These are phyloP conservation scores for Aegypius monachus DNA, from an alignment of 2,113 vertebrate species.

Conservation along the genomic window DNA sequence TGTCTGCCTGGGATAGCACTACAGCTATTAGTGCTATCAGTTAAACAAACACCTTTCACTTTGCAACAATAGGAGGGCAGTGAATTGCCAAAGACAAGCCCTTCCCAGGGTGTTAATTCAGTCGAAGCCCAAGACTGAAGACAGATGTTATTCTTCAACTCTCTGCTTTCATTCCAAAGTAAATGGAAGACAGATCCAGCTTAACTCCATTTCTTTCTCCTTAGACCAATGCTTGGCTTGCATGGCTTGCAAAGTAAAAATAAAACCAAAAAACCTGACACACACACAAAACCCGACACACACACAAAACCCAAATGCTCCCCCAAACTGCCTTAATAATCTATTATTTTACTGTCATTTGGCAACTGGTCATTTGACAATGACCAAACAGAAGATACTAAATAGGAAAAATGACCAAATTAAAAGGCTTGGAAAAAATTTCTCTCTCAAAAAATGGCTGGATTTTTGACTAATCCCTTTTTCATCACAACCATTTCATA, in stretches of 20 bases:
- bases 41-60: neutral
- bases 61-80: neutral
- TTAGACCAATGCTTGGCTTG: neutral
- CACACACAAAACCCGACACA: neutral
- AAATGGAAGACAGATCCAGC: neutral
- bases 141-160: neutral
- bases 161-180: neutral
- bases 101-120: neutral
- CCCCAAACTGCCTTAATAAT: neutral
- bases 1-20: neutral
- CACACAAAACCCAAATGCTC: fast-evolving
- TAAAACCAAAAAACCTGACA: neutral
- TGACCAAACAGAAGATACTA: neutral
- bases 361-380: neutral
- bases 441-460: neutral
- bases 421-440: neutral
- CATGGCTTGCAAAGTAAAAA: neutral
- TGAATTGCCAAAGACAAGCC: neutral
- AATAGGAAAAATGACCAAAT: neutral
- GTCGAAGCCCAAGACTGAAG: neutral
- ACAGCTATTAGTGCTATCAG: neutral
- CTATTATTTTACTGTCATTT: neutral
- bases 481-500: neutral
- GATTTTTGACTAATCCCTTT: neutral
- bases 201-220: neutral